These are phyloP conservation scores for Coccyzus lansbergi DNA, from an alignment of 2,797 vertebrate genomes.

Conservation along the genomic window DNA sequence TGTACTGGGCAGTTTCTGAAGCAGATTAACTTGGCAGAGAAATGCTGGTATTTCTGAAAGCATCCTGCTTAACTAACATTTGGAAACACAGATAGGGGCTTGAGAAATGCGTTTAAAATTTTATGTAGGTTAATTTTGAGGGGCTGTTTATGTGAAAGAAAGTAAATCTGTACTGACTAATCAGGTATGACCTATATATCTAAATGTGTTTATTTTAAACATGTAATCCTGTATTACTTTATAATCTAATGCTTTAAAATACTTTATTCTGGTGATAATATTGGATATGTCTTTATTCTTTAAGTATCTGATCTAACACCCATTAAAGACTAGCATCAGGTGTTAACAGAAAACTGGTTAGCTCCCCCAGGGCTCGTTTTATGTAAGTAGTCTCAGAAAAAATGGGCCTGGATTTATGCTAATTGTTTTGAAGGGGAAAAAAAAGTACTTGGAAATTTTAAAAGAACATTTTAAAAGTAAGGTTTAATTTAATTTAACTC, in stretches of 20 bases:
- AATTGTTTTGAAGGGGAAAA: not conserved
- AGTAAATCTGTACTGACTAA: not conserved
- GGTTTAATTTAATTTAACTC: not conserved
- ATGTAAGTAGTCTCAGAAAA: not conserved
- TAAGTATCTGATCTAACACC: not conserved
- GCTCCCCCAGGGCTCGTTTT: not conserved
- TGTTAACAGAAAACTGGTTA: not conserved
- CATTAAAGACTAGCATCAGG: not conserved
- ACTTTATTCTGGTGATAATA: not conserved
- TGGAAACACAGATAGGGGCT: not conserved
- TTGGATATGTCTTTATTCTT: not conserved
- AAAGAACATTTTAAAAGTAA: not conserved
- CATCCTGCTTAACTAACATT: not conserved
- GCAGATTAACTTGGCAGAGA: not conserved
- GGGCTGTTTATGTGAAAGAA: not conserved
- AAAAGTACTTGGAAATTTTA: not conserved
- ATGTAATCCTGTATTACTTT: not conserved
- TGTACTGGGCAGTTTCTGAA: not conserved
- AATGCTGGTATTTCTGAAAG: not conserved
- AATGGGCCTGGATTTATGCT: not conserved
- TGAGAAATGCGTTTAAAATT: not conserved
- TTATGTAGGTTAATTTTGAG: not conserved
- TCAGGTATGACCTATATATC: not conserved
- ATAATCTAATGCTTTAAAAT: not conserved
- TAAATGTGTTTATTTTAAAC: constrained; percentile 3